phyloP scores from a whole-genome alignment of 2,888 invertebrate species.

The Pteria penguin region DNA sequence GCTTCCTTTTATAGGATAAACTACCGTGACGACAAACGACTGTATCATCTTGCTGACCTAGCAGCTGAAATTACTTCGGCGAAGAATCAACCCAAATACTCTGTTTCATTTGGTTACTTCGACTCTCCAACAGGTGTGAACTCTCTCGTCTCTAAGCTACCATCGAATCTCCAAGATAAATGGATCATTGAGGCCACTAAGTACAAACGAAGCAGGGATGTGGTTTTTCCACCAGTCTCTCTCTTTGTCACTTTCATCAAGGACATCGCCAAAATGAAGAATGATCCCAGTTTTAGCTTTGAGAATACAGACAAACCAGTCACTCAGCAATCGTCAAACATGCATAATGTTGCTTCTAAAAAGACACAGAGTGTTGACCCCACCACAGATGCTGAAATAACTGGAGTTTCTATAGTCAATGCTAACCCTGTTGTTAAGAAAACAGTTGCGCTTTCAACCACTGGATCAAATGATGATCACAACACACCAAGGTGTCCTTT shows the following conservation, averaged over 20 bases:
- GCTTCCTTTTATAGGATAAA: conserved; percentile 4
- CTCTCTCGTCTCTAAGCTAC: conserved; percentile 6
- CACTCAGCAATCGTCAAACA: too few relatives aligned
- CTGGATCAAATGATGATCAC: neutral
- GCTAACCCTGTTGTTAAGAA: too few relatives aligned
- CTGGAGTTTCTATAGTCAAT: too few relatives aligned
- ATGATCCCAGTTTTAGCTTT: conserved; percentile 23
- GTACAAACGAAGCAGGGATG: neutral
- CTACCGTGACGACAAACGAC: neutral
- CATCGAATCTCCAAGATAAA: conserved; percentile 15
- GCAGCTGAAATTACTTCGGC: conserved; percentile 11
- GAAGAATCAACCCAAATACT: conserved; percentile 16
- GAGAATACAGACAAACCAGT: too few relatives aligned
- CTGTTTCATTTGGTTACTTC: neutral
- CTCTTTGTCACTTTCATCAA: conserved; percentile 22
- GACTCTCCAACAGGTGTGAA: conserved; percentile 24
- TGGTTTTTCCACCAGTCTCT: conserved; percentile 11
- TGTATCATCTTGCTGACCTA: conserved; percentile 19
- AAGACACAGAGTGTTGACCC: neutral
- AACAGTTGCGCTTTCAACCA: too few relatives aligned
- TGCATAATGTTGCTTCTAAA: too few relatives aligned
- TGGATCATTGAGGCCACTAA: conserved; percentile 22
- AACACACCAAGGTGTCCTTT: neutral
- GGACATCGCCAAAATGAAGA: conserved; percentile 27
- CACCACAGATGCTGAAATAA: too few relatives aligned